These are phyloP conservation scores for Epizoanthus fatuus DNA, from an alignment of 92 coral and sea anemone genomes.

Conservation along the genomic window DNA sequence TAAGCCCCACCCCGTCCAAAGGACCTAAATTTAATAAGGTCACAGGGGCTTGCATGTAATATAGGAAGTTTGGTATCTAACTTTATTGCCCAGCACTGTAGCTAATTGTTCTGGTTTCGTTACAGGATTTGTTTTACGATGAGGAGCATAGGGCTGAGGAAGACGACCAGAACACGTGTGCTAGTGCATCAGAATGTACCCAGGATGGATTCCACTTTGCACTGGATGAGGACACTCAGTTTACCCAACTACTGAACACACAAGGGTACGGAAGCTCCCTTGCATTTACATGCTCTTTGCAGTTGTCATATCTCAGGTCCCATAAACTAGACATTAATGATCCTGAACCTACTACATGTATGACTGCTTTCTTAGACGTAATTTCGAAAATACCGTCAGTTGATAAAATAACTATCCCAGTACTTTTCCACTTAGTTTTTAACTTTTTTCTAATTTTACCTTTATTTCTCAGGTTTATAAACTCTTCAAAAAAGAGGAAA, in stretches of 20 bases:
- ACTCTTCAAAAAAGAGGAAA: constrained; percentile 76
- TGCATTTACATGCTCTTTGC: background rate
- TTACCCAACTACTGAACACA: constrained; percentile 94
- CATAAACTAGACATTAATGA: no score
- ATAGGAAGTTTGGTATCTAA: no score
- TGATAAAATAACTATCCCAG: no score
- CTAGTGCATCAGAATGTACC: constrained; percentile 46
- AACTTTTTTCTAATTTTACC: background rate
- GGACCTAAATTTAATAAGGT: no score
- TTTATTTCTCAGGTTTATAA: constrained; percentile 64
- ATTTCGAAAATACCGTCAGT: no score
- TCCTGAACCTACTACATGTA: no score
- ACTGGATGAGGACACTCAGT: constrained; percentile 98
- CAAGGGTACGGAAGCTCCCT: constrained; percentile 80
- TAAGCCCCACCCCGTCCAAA: background rate
- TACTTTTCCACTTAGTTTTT: background rate
- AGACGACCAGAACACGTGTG: constrained; percentile 44
- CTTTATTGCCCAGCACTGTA: background rate
- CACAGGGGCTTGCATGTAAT: no score
- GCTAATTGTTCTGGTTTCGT: background rate
- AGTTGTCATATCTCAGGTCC: no score
- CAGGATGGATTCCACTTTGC: constrained; percentile 84
- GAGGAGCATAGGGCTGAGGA: constrained; percentile 54
- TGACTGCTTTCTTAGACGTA: no score
- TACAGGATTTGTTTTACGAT: constrained; percentile 91